Evolutionary conservation across 2,888 invertebrate species (phyloP), one percentile per base, ranked within the genome.

Genomic region (Orchestes rusci): DNA sequence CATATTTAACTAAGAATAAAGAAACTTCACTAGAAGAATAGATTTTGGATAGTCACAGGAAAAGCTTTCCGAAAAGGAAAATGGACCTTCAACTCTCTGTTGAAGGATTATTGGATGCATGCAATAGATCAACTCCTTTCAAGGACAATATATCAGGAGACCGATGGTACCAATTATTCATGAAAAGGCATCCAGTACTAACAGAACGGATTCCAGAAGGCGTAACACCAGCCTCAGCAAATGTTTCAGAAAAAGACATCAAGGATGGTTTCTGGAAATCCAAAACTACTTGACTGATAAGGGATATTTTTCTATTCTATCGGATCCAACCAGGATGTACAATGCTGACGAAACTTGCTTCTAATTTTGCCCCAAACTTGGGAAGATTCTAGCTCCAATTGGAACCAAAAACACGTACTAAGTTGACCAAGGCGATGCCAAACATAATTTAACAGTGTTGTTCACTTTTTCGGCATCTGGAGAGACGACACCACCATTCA

Each of bases 281-380:
- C 45, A 56, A 39, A n/a, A 39, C 19, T 52, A 45, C 37, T 35
- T 57, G 3, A 47, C 41, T 39, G 52, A 57, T 39, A 15, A 46
- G 13, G 13, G 30, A 13, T 29, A 19, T 12, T 43, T 37, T 39
- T 28, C 56, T 17, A 50, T 57, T 38, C 36, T 58, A n/a, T n/a
- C 48, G 27, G 56, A 61, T 32, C 55, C 58, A 10, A 43, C 19
- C n/a, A 32, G 57, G 39, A 53, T 62, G 8, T 59, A 54, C 38
- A 60, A 60, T 53, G 56, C 52, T 2, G 60, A 61, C 48, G 59
- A 64, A 52, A 60, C 59, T 8, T 45, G 46, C 42, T 62, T 62
- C 39, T 31, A 47, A 15, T 29, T 59, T n/a, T 60, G 55, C 42
- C 54, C 59, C 13, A 59, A 61, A 46, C 52, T 42, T 39, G 50